These are phyloP conservation scores for Tympanuchus pallidicinctus DNA, from an alignment of 2,113 vertebrate genomes.

Conservation along the genomic window DNA sequence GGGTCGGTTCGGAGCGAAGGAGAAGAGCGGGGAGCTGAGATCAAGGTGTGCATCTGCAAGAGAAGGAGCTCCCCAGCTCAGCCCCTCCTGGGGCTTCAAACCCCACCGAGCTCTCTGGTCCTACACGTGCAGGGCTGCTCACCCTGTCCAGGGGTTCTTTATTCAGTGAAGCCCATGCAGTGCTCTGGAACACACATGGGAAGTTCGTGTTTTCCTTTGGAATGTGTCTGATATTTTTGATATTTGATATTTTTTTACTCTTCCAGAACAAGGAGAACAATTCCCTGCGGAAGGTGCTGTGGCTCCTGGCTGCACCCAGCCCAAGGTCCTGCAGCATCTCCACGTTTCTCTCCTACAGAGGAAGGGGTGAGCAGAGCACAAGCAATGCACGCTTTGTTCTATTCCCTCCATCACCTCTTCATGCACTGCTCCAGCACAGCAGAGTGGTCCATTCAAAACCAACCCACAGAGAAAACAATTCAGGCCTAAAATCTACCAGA, in stretches of 20 bases:
- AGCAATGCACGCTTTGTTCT: not conserved
- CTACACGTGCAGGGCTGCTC: not conserved
- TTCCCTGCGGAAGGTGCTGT: accelerated
- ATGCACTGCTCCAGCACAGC: not conserved
- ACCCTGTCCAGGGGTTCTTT: accelerated
- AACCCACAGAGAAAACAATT: not conserved
- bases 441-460: not conserved
- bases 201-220: accelerated
- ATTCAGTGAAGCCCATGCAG: accelerated
- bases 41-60: conserved; percentile 34
- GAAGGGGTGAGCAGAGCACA: not conserved
- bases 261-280: not conserved
- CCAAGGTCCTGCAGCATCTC: accelerated
- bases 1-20: not conserved
- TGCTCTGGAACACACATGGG: not conserved
- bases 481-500: not conserved
- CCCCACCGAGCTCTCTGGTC: accelerated
- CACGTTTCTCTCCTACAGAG: not conserved
- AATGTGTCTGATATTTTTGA: accelerated
- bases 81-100: not conserved
- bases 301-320: not conserved
- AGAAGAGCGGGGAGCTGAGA: not conserved
- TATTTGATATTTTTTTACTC: not conserved
- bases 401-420: not conserved
- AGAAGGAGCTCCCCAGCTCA: conserved; percentile 52